phyloP scores from a whole-genome alignment of 2,113 vertebrate genomes.

The Neopipo cinnamomea region DNA sequence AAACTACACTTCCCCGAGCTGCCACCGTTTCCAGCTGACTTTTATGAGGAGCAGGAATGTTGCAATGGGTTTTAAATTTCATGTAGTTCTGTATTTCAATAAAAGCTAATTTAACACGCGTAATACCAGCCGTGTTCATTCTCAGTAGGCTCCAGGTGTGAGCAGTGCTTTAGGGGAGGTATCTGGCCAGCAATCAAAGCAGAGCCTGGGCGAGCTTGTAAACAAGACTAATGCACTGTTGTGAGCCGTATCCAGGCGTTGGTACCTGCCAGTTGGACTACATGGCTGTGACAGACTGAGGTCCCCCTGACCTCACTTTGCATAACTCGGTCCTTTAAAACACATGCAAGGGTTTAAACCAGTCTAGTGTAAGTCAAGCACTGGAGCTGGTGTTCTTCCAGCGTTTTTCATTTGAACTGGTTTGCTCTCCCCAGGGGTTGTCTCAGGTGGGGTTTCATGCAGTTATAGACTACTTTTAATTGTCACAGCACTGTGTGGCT shows the following conservation, averaged over 20 bases:
- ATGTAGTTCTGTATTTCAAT: slow-evolving; percentile 43
- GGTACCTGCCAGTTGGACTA: neutral
- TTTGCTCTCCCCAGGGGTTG: neutral
- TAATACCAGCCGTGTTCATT: neutral
- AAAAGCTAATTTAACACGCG: slow-evolving; percentile 12
- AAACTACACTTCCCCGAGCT: no score
- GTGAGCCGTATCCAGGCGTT: neutral
- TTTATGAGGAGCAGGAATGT: no score
- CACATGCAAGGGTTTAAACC: neutral
- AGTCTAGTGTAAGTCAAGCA: neutral
- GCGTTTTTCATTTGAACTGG: neutral
- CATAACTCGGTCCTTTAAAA: neutral
- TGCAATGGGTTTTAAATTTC: neutral
- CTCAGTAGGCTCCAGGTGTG: neutral
- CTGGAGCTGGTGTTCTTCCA: neutral
- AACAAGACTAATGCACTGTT: neutral
- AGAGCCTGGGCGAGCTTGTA: neutral
- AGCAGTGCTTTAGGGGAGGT: neutral
- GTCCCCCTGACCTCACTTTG: neutral
- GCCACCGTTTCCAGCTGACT: no score
- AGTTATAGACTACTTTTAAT: neutral
- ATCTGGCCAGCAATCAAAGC: neutral
- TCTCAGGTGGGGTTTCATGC: neutral
- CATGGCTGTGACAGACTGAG: neutral
- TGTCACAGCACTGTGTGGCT: neutral